Percentiles rank a stretch among this genome's conserved stretches.
These are phyloP conservation scores for Chironomus riparius DNA, from an alignment of 2,888 invertebrate species.

Conservation along the genomic window DNA sequence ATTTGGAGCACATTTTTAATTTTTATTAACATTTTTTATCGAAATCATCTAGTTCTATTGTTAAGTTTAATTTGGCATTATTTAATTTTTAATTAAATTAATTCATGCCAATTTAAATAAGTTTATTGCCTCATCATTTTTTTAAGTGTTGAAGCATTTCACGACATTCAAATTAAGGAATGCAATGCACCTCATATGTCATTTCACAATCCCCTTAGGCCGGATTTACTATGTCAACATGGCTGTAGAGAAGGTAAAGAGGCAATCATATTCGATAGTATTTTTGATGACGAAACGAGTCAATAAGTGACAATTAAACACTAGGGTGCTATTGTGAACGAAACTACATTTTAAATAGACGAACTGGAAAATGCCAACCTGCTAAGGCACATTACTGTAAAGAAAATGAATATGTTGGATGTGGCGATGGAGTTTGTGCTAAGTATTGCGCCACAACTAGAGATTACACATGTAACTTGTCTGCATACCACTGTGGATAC, in stretches of 20 bases:
- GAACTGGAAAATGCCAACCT: background rate
- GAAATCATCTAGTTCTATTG: too few relatives aligned
- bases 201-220: background rate
- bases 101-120: background rate
- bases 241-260: background rate
- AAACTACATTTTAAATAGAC: background rate
- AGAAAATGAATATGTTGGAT: background rate
- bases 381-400: background rate
- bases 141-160: slow-evolving; percentile 1
- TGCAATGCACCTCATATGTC: background rate
- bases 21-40: background rate
- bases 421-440: background rate
- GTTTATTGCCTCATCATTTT: background rate
- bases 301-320: background rate
- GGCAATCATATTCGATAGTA: background rate
- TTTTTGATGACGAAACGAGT: background rate
- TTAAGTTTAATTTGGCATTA: background rate
- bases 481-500: background rate
- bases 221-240: background rate
- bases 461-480: background rate
- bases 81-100: background rate
- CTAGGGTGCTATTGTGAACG: background rate
- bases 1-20: background rate
- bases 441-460: background rate
- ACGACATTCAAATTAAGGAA: background rate